phyloP scores from a whole-genome alignment of 2,113 vertebrate species.

The Menura novaehollandiae region DNA sequence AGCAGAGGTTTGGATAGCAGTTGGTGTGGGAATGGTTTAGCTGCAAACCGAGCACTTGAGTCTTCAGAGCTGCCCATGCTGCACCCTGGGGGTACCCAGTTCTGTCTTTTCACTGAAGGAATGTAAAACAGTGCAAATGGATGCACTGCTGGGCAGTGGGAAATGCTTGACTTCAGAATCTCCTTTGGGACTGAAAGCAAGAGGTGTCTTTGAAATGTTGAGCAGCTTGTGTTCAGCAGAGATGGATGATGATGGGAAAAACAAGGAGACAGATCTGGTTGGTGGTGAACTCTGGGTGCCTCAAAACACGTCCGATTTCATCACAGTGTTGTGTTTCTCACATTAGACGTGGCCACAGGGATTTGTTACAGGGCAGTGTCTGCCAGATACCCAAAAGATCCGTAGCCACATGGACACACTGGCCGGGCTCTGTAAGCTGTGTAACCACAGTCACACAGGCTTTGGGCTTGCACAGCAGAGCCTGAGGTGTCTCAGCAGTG shows the following conservation, averaged over 20 bases:
- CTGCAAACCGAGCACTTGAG: neutral
- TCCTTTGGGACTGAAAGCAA: neutral
- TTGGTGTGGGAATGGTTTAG: neutral
- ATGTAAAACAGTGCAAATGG: neutral
- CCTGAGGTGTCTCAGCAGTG: neutral
- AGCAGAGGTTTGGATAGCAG: neutral
- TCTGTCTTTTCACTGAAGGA: neutral
- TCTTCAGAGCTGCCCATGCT: neutral
- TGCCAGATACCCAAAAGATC: neutral
- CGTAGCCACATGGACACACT: accelerated
- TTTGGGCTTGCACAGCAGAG: neutral
- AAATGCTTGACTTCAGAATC: neutral
- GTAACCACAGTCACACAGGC: neutral
- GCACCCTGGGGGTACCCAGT: neutral
- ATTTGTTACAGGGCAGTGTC: neutral
- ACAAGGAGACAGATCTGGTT: accelerated
- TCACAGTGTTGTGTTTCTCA: accelerated
- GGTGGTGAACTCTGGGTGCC: neutral
- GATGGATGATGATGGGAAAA: slow-evolving; percentile 1
- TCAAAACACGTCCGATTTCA: neutral
- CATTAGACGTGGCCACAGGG: neutral
- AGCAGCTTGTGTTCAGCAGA: neutral
- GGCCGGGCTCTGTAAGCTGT: neutral
- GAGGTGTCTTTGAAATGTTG: neutral
- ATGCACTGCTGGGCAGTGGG: neutral